Conservation (phyloP, 2,797 vertebrate genomes). For the Falco concolor region DNA sequence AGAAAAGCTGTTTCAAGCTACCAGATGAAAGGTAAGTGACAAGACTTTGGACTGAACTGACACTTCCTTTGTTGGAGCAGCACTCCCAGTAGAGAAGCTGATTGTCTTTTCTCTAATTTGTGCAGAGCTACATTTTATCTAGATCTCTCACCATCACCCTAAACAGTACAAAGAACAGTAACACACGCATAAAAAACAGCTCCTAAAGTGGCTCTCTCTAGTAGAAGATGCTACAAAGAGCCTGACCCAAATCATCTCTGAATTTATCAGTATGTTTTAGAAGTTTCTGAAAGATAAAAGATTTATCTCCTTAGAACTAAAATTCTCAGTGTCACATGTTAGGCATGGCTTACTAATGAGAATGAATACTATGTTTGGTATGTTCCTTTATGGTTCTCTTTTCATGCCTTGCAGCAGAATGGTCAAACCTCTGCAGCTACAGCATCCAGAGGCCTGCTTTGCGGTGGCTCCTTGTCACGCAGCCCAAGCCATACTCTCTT, state of each 20-base stretch:
- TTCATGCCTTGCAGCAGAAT: not conserved
- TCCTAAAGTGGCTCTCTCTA: not conserved
- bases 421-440: not conserved
- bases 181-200: not conserved
- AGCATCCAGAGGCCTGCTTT: not conserved
- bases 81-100: not conserved
- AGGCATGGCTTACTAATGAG: not conserved
- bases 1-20: not conserved
- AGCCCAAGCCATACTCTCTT: not conserved
- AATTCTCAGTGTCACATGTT: not conserved
- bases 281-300: slow-evolving; percentile 26
- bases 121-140: not conserved
- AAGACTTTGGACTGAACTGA: not conserved
- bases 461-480: not conserved
- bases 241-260: not conserved
- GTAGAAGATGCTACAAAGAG: not conserved
- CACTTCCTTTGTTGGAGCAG: not conserved
- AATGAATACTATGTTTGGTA: not conserved
- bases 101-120: not conserved
- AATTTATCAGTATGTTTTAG: not conserved
- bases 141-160: not conserved
- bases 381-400: not conserved
- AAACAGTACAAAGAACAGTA: not conserved
- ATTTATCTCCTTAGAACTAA: not conserved
- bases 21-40: not conserved